Base-by-base conservation (phyloP, 2,797 vertebrate species). In the Zenarchopterus dispar region DNA sequence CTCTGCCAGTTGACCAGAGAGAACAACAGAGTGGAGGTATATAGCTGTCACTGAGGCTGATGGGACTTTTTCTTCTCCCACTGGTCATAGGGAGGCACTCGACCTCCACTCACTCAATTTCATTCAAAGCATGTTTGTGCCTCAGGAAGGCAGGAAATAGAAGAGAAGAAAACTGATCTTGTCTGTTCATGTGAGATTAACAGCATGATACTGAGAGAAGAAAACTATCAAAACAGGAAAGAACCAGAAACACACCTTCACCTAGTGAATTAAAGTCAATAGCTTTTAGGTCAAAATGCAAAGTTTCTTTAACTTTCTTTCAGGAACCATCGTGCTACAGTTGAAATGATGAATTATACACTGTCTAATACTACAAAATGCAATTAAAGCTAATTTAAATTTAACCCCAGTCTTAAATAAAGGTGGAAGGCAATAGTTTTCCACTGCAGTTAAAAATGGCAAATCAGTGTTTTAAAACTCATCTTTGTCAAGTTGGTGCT, bases 1-100 rank as follows among this genome's bases (percentile, higher is more conserved):
- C 75, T 77, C 77, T 62, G 46, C 57, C 62, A 17, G 87, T 81
- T 90, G 89, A 91, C 91, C 83, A 82, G 80, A 77, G 70, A 60
- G 47, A 69, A 81, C 64, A 52, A 43, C 69, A 77, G 59, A 26
- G 64, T 58, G 77, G 82, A 86, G 82, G 73, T 84, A 86, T 89
- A 89, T 88, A 77, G 82, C 80, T 80, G 84, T 88, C 84, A 84
- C 63, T 51, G 56, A 46, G 79, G 47, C 68, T 73, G 77, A 89
- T 83, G 77, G 83, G 83, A 70, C 76, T 73, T 73, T 81, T 77
- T 5, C 28, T 72, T 84, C 78, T 87, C 78, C 63, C 75, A 71
- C 57, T 79, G 79, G 72, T 85, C 78, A 77, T 52, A 45, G 52
- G 62, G 57, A 75, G 70, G 62, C 49, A 72, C 76, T 75, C 70